phyloP scores from a whole-genome alignment of 2,113 vertebrate genomes.

The Cnemophilus loriae region DNA sequence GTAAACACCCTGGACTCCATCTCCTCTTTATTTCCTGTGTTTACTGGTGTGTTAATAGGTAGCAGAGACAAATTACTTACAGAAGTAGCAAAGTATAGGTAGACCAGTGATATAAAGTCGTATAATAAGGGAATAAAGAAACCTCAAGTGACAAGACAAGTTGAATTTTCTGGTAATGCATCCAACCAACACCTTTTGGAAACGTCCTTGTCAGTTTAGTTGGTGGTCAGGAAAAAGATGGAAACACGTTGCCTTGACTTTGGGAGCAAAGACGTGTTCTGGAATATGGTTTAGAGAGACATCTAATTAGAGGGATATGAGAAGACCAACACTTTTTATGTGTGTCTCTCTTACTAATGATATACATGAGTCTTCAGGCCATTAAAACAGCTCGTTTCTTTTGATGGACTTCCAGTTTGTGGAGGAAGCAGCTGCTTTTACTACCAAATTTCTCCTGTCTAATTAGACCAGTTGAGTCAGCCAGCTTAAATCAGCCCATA shows the following conservation, averaged over 20 bases:
- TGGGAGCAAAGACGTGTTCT: not conserved
- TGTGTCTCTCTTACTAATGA: not conserved
- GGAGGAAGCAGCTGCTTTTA: not conserved
- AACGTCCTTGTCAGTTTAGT: not conserved
- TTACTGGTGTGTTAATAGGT: not conserved
- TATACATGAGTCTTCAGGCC: not conserved
- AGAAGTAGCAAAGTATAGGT: not conserved
- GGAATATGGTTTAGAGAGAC: not conserved
- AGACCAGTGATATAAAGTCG: not conserved
- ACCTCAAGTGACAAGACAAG: not conserved
- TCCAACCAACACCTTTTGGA: not conserved
- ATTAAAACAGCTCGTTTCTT: not conserved
- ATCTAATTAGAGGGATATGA: not conserved
- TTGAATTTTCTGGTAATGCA: not conserved
- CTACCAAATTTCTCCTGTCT: not conserved
- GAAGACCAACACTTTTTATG: not conserved
- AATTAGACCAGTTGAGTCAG: not conserved
- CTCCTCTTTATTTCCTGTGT: not conserved
- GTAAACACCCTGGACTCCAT: not conserved
- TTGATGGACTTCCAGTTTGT: not conserved
- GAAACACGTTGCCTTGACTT: not conserved
- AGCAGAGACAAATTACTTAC: not conserved
- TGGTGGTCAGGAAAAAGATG: not conserved
- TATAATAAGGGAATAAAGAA: not conserved
- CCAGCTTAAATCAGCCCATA: not conserved